Evolutionary conservation across 2,113 vertebrate species (phyloP), one percentile per base, ranked within the genome.

Genomic region (Ptyas mucosa): DNA sequence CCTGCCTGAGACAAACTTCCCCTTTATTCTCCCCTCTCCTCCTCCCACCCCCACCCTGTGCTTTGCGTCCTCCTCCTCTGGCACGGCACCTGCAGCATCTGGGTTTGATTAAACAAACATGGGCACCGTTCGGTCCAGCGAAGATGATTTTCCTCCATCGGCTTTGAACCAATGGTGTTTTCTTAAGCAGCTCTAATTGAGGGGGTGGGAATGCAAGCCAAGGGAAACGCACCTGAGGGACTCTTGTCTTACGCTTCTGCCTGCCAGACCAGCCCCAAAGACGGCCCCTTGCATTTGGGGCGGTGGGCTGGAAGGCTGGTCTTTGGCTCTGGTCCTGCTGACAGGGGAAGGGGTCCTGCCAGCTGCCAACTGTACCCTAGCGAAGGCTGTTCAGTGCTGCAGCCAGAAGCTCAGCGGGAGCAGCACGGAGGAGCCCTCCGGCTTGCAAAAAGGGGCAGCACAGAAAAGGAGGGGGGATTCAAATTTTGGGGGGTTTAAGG

Each of bases 201-300:
- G 95, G 90, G 23, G 57, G 57, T 6, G 55, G 0, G 0, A 89
- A 34, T 86, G 90, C 93, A 95, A 93, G 93, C 96, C 96, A 96
- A 97, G 91, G 52, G 94, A 96, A 96, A 96, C 61, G 90, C 96
- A 96, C 96, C 96, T 94, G 95, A 93, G 96, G 96, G 96, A 96
- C 90, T 91, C 94, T 96, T 8, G 11, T 23, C 93, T 97, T 96
- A 94, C 94, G 90, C 94, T 91, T 94, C 94, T 93, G 95, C 95
- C 95, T 92, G 11, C 0, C 0, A 91, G 91, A 89, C 91, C 85
- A 5, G 46, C 54, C 0, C 89, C 57, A 15, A 94, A 92, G 94
- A 57, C 89, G 94, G 95, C 95, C 94, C 61, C 95, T 95, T n/a
- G 23, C 53, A 89, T 64, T 39, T 14, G 90, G 90, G 93, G 91